Base-by-base conservation (phyloP, 2,888 invertebrate genomes). In the Pammene fasciana region DNA sequence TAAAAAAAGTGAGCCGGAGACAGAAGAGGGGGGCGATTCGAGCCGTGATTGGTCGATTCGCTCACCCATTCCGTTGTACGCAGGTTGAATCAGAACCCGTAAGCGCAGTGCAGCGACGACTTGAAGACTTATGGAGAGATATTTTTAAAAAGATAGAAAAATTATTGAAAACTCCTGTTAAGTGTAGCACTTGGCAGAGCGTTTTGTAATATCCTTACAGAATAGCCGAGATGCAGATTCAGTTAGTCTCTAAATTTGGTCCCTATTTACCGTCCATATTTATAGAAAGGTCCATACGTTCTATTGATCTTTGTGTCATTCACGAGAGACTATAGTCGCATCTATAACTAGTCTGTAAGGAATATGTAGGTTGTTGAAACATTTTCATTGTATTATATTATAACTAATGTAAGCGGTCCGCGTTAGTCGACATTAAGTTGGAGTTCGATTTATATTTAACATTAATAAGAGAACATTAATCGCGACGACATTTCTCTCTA, bases 31-130 rank as follows among this genome's bases (percentile, higher is more conserved):
- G 82, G 90, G 87, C 86, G 89, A 86, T 90, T 88, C 87, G 87
- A 83, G 88, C 81, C 75, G 64, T 76, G 72, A 78, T 82, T 79
- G 81, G 88, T 89, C 88, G 89, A 82, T 75, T 88, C 90, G 90
- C 89, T 91, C 83, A 91, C 88, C 87, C 88, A 83, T 90, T 90
- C 85, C 88, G 84, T 91, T 92, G 82, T 90, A 88, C 87, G 88
- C 92, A 92, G 92, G 92, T 92, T 92, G 85, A 92, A 92, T 86
- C 92, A 92, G 78, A 92, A 92, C 77, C 92, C 92, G 72, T 92
- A 68, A 67, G 48, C 71, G 41, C 54, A 73, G 68, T 45, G 61
- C 66, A 67, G 70, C 73, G 36, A 45, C 72, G 61, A 72, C 73
- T 75, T 72, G 73, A 75, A 62, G 46, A 68, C 48, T 48, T 45